These are phyloP conservation scores for Vollenhovia emeryi DNA, from an alignment of 1,140 invertebrate genomes.

Conservation along the genomic window DNA sequence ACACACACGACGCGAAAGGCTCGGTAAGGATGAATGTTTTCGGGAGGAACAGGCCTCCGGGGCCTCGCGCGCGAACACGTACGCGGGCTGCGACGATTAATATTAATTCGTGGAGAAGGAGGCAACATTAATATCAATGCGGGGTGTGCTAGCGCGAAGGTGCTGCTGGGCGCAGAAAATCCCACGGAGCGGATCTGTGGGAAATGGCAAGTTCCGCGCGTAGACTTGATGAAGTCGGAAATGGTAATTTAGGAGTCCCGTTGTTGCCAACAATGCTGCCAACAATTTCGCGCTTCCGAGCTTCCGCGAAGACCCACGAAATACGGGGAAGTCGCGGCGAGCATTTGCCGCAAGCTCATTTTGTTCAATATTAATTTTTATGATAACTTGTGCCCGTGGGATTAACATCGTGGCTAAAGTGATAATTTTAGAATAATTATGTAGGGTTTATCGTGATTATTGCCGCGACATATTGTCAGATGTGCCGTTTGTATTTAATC, in stretches of 20 bases:
- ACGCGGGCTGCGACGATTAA: slow-evolving; percentile 68
- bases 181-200: neutral
- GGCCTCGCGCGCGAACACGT: slow-evolving; percentile 56
- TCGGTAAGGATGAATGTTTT: slow-evolving; percentile 69
- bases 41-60: slow-evolving; percentile 59
- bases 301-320: neutral
- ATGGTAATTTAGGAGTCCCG: slow-evolving; percentile 56
- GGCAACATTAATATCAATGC: slow-evolving; percentile 74
- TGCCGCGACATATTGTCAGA: neutral
- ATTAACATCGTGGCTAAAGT: neutral
- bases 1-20: slow-evolving; percentile 45
- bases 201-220: slow-evolving; percentile 10
- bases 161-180: slow-evolving; percentile 28
- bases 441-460: neutral
- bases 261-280: slow-evolving; percentile 39
- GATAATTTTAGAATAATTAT: neutral
- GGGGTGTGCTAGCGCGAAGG: slow-evolving; percentile 10
- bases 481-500: neutral
- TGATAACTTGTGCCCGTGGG: neutral
- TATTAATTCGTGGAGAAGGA: slow-evolving; percentile 67
- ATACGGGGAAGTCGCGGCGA: slow-evolving; percentile 15
- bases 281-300: slow-evolving; percentile 23
- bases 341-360: neutral
- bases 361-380: slow-evolving; percentile 12
- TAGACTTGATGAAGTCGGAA: slow-evolving; percentile 40